Base-by-base conservation (phyloP, 2,797 vertebrate genomes). In the Micropoecilia bifurca region DNA sequence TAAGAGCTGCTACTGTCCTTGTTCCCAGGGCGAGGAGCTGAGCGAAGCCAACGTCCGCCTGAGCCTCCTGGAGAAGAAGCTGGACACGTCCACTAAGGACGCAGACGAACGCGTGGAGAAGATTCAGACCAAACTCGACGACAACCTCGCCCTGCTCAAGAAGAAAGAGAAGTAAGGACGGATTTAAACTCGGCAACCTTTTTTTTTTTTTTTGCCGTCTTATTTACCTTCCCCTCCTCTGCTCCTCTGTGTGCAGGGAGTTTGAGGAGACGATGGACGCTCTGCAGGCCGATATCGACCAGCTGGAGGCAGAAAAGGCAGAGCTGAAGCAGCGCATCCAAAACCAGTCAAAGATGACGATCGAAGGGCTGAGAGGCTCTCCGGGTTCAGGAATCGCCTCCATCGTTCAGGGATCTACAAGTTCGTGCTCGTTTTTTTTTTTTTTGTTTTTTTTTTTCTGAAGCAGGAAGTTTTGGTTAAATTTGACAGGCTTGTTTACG, bases 231-330 rank as follows among this genome's bases (percentile, higher is more conserved):
- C 1, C 78, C 14, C 0, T n/a, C n/a, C n/a, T n/a, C n/a, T n/a
- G n/a, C 41, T 82, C 43, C 5, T 66, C 76, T 47, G 1, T 69
- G 73, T 46, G 1, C 89, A 99, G 98, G 93, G 98, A 99, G 80
- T 99, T 99, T 71, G 98, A 99, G 87, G 98, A 99, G 93, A 99
- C 98, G 0, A 99, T 99, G 98, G 98, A 99, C 0, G 97, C 98
- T 13, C 96, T 99, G 0, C 98, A 99, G 93, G 98, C 97, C 0
- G 98, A 99, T 83, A 99, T 99, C 0, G 98, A 99, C 94, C 98
- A 99, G 93, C 95, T 99, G 89, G 98, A 99, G 89, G 96, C 98
- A 0, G 98, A 99, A 92, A 99, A 99, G 88, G 92, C 95, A 0
- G 98, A 99, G 89, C 93, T 99, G 74, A 98, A 98, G 90, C 98